Evolutionary conservation across 2,113 vertebrate genomes (phyloP), one percentile per base, ranked within the genome.

Genomic region (Platysternon megacephalum): DNA sequence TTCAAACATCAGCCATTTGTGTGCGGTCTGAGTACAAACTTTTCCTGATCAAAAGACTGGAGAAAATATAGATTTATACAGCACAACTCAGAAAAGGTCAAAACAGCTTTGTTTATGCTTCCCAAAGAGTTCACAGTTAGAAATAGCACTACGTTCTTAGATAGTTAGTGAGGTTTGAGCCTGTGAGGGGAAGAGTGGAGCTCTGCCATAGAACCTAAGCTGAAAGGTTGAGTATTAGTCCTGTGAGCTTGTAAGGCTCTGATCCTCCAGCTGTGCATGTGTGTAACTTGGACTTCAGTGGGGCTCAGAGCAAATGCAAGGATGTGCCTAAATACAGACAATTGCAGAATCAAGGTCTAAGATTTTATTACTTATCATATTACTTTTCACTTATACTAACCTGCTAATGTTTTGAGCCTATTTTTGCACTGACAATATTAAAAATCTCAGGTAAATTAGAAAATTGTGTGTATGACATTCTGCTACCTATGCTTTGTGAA

Each of bases 201-300:
- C 1, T 12, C 2, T 0, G 0, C 32, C 19, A 4, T 51, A 21
- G 48, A 88, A 46, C 56, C 44, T 4, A 46, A 10, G 3, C 11
- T 74, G 51, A 85, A 4, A n/a, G 35, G 3, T 74, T 65, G 90
- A 85, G 5, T 85, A 48, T 83, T 52, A 74, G 1, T 2, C 14
- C 28, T 84, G 12, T 87, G n/a, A 58, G 10, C 3, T 17, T 51
- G 28, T 82, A 12, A 76, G 5, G 65, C 32, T 19, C 8, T 84
- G 81, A 84, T 58, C 26, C n/a, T 91, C 42, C 42, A n/a, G 6
- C 1, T 89, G 2, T 83, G 4, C 26, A 7, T 16, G 3, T 32
- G 11, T 51, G 0, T 53, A n/a, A 28, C 55, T 56, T 35, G 42
- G 32, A 72, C 26, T 81, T 42, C 17, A 65, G 6, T 24, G 88